These are phyloP conservation scores for Onchidella celtica DNA, from an alignment of 2,888 invertebrate species.

Conservation along the genomic window DNA sequence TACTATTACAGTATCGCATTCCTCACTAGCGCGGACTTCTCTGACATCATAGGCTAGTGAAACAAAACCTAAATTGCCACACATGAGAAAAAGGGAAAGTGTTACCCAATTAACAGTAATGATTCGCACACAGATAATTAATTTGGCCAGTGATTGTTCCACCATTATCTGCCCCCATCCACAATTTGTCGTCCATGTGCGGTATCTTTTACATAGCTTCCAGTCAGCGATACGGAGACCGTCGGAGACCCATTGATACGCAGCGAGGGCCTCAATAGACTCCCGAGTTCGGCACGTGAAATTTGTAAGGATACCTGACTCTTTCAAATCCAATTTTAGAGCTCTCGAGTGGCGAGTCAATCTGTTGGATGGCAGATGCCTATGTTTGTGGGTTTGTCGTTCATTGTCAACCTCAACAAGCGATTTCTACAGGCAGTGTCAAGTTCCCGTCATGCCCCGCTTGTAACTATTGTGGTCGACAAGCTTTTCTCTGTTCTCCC, in stretches of 20 bases:
- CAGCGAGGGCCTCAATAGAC: background rate
- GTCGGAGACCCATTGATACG: too few species aligned
- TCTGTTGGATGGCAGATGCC: constrained; percentile 1
- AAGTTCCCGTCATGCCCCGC: background rate
- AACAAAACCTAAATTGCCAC: too few species aligned
- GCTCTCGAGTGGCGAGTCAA: constrained; percentile 18
- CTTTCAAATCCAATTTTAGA: background rate
- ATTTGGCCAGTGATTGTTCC: background rate
- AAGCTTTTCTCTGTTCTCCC: too few species aligned
- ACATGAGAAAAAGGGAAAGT: background rate
- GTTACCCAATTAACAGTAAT: constrained; percentile 12
- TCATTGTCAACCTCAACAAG: background rate
- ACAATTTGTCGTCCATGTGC: background rate
- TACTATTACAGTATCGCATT: too few species aligned
- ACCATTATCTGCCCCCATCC: background rate
- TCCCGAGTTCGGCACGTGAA: background rate
- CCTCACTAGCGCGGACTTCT: too few species aligned
- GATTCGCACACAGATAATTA: constrained; percentile 6
- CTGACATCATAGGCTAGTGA: too few species aligned
- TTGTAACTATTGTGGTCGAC: background rate
- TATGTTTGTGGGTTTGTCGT: background rate
- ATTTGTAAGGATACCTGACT: background rate
- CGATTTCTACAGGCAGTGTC: background rate
- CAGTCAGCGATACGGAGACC: too few species aligned
- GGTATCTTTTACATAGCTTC: constrained; percentile 1